Percentiles rank a stretch among this genome's conserved stretches.
These are phyloP conservation scores for Diabrotica virgifera DNA, from an alignment of 1,140 invertebrate species.

Conservation along the genomic window DNA sequence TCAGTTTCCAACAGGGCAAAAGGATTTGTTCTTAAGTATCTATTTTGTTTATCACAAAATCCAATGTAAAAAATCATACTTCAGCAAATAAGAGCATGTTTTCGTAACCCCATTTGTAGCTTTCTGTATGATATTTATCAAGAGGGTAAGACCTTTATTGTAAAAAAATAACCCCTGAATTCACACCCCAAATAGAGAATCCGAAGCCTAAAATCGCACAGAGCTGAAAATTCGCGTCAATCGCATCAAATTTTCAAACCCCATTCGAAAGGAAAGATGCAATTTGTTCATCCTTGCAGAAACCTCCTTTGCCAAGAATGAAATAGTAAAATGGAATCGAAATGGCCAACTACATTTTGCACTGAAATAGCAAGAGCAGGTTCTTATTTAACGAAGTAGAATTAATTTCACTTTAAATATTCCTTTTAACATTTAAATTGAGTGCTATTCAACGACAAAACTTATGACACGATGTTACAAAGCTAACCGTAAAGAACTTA, in stretches of 20 bases:
- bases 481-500: no score
- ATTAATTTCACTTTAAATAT: no score
- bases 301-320: not conserved
- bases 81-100: not conserved
- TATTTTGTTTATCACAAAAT: not conserved
- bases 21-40: not conserved
- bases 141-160: not conserved
- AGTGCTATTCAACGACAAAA: no score
- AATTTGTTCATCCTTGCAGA: conserved; percentile 16
- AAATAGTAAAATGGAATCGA: conserved; percentile 8
- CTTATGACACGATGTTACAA: no score
- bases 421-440: no score
- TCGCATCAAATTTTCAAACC: conserved; percentile 18
- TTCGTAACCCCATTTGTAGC: not conserved
- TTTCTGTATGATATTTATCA: not conserved
- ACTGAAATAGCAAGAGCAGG: no score
- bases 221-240: conserved; percentile 8
- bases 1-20: not conserved
- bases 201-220: not conserved
- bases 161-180: conserved; percentile 2
- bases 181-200: not conserved
- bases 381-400: no score
- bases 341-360: not conserved
- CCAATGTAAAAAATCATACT: not conserved
- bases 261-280: conserved; percentile 12